Base-by-base conservation (phyloP, 1,140 invertebrate genomes). In the Sycophila sp. region DNA sequence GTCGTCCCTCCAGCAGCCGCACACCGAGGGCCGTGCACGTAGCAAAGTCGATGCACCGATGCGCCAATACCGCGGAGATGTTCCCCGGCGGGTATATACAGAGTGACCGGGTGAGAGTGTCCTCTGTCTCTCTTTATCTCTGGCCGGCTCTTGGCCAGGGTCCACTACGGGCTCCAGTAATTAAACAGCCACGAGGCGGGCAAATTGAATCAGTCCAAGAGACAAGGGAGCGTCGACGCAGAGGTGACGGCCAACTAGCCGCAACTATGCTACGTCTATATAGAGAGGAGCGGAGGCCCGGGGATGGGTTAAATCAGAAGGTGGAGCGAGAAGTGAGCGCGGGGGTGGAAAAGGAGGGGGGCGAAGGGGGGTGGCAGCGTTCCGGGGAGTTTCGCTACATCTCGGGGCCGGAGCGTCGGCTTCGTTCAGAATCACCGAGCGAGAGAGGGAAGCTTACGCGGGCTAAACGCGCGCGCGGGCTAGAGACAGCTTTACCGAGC, bases 151-250 rank as follows among this genome's bases (percentile, higher is more conserved):
- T 51, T 51, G 73, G 66, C 73, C 74, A 78, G 68, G 76, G 81
- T 85, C 82, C 83, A 83, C 83, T 83, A 74, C 80, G 78, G 76
- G 73, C 69, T 75, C 77, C 82, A 81, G 84, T 85, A 85, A 85
- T 85, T 85, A 85, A 85, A 85, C 85, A 85, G 83, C 83, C 81
- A 85, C 82, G 83, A 83, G 78, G 78, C 75, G 79, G 77, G 81
- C 80, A 85, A 85, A 85, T 86, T 85, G 85, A 85, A 86, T 85
- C 84, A 84, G 83, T 85, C 81, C 74, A 82, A 84, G 81, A 85
- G 84, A 85, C 83, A 83, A 85, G 84, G 83, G 80, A 82, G 73
- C 81, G 79, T 83, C 73, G 81, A 85, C 82, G 77, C 81, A 84
- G 83, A 85, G 81, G 80, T 85, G 85, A 85, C 84, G 84, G 81